Conservation (phyloP, 2,113 vertebrate genomes). For the Corynorhinus townsendii region DNA sequence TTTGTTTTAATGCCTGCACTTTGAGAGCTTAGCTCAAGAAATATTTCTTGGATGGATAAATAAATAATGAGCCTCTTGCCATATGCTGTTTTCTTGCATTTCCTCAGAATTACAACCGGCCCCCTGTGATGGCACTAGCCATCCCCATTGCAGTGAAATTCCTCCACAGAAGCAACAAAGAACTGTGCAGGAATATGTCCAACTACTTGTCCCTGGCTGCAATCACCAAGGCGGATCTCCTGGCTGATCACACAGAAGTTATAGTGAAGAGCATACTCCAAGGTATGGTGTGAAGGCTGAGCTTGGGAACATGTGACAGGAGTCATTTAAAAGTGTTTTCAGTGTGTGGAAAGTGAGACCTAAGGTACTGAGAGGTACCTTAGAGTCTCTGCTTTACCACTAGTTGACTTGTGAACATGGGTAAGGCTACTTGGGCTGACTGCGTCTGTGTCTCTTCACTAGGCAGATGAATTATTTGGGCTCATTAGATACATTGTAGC, state of each 20-base stretch:
- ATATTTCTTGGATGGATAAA: not conserved
- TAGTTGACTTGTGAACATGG: not conserved
- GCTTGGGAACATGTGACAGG: not conserved
- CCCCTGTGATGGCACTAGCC: slow-evolving; percentile 91
- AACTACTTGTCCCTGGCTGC: slow-evolving; percentile 94
- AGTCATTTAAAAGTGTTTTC: not conserved
- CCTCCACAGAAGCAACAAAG: slow-evolving; percentile 89
- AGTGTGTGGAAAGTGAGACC: not conserved
- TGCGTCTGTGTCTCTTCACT: not conserved
- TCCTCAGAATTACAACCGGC: slow-evolving; percentile 91
- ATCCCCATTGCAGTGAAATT: slow-evolving; percentile 96
- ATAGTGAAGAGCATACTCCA: slow-evolving; percentile 89
- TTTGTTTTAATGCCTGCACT: not conserved
- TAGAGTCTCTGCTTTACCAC: not conserved
- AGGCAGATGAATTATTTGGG: not conserved
- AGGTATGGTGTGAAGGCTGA: slow-evolving; percentile 82
- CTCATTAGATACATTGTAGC: not conserved
- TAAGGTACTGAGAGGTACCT: not conserved
- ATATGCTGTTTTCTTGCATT: not conserved
- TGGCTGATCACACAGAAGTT: slow-evolving; percentile 90
- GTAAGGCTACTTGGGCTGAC: not conserved
- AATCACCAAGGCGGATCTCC: slow-evolving; percentile 88
- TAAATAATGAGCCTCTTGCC: not conserved
- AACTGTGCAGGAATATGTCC: slow-evolving; percentile 95
- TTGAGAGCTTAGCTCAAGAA: not conserved